Evolutionary conservation across 2,797 vertebrate genomes (phyloP).

Genomic region (Forpus xanthops): DNA sequence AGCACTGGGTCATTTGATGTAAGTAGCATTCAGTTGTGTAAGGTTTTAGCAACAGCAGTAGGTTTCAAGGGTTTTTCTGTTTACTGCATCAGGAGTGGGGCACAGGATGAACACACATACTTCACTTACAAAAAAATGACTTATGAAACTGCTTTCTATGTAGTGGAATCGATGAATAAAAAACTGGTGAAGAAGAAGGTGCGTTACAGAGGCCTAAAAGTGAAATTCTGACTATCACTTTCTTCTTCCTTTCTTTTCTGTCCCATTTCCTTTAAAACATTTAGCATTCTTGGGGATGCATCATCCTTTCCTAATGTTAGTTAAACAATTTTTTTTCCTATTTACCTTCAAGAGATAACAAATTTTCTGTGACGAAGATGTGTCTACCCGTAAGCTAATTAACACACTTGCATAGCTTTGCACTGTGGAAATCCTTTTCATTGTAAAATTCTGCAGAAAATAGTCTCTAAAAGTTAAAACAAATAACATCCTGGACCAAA

Average conservation of each 20-base stretch:
- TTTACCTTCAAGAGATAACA: not conserved
- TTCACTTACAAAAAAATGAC: not conserved
- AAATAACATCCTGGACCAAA: not conserved
- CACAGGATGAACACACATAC: not conserved
- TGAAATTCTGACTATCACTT: not conserved
- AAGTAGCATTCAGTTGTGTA: not conserved
- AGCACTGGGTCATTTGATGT: not conserved
- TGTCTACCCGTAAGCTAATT: not conserved
- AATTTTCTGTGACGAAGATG: not conserved
- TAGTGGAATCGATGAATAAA: not conserved
- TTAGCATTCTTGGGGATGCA: not conserved
- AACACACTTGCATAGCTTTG: not conserved
- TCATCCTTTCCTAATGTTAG: not conserved
- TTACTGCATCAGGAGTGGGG: not conserved
- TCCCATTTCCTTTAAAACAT: not conserved
- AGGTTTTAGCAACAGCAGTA: not conserved
- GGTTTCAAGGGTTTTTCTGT: not conserved
- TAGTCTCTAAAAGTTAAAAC: not conserved
- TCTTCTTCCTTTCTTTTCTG: not conserved
- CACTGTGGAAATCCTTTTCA: not conserved
- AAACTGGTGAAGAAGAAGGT: not conserved
- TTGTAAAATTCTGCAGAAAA: not conserved
- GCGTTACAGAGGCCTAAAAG: not conserved
- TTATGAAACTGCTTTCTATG: not conserved
- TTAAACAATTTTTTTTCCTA: not conserved